Base-by-base conservation (phyloP, 2,888 invertebrate species). In the Metacarcinus magister region DNA sequence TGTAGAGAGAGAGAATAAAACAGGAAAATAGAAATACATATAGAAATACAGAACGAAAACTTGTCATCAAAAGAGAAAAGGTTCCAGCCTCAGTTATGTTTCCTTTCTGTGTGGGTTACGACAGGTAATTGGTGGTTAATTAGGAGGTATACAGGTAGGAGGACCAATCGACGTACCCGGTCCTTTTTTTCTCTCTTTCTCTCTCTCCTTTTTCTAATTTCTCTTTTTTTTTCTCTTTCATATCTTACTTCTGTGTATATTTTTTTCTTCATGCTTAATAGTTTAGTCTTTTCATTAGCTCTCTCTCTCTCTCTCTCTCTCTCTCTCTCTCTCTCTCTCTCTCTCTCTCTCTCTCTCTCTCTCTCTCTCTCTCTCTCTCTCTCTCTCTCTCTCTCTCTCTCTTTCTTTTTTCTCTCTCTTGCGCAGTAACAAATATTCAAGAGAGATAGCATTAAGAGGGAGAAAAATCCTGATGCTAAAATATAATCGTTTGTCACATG, bases 21-120 rank as follows among this genome's bases (percentile, higher is more conserved):
- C 32, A 93, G 93, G 67, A 67, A 93, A 67, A 93, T 32, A 93
- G 93, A 93, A 67, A 93, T 67, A 93, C 67, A 93, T 67, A 93
- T 8, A 67, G 93, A 93, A 67, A 16, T 16, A 23, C 23, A 67
- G 23, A 67, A 4, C n/a, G 48, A 44, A 90, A 90, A 48, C 7
- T 16, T 0, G 13, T 23, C 46, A 23, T n/a, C 2, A n/a, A 46
- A 2, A 10, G 2, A 91, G 44, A 23, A 67, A 67, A 67, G 4
- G 67, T 23, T 67, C 19, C 23, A 67, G 54, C 19, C 32, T 2
- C 90, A n/a, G 90, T 5, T 90, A 44, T 91, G 19, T 48, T n/a
- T 44, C 48, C 28, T 10, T 44, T 91, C 44, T 91, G 28, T 46
- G n/a, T 16, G 16, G 48, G 48, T 91, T n/a, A 91, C 46, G 44